These are phyloP conservation scores for Amphilophus citrinellus DNA, from an alignment of 2,113 vertebrate species.

Conservation along the genomic window DNA sequence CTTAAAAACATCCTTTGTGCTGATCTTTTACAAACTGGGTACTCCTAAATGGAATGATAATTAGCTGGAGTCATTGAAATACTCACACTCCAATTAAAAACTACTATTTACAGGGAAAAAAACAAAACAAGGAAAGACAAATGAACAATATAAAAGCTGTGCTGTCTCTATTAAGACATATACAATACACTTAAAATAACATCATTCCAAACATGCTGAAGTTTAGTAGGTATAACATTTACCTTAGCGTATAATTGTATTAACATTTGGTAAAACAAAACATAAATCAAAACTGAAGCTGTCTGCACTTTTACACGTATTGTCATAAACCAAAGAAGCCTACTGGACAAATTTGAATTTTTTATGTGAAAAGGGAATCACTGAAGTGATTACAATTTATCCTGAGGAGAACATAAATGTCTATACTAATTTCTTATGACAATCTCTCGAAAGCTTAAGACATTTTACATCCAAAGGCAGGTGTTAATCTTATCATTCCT, in stretches of 20 bases:
- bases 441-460: not conserved
- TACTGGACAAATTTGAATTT: not conserved
- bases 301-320: not conserved
- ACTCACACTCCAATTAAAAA: not conserved
- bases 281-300: not conserved
- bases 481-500: not conserved
- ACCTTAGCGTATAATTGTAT: not conserved
- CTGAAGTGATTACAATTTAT: conserved; percentile 1
- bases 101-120: not conserved
- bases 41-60: not conserved
- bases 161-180: not conserved
- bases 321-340: not conserved
- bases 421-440: not conserved
- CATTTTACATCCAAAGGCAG: not conserved
- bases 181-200: not conserved
- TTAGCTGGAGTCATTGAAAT: not conserved
- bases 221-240: not conserved
- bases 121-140: not conserved
- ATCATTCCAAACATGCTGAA: not conserved
- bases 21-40: not conserved
- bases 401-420: conserved; percentile 4
- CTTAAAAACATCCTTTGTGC: not conserved
- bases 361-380: not conserved
- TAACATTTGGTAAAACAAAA: not conserved
- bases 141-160: not conserved